These are phyloP conservation scores for Galago senegalensis DNA, from an alignment of 2,797 vertebrate species.

Conservation along the genomic window DNA sequence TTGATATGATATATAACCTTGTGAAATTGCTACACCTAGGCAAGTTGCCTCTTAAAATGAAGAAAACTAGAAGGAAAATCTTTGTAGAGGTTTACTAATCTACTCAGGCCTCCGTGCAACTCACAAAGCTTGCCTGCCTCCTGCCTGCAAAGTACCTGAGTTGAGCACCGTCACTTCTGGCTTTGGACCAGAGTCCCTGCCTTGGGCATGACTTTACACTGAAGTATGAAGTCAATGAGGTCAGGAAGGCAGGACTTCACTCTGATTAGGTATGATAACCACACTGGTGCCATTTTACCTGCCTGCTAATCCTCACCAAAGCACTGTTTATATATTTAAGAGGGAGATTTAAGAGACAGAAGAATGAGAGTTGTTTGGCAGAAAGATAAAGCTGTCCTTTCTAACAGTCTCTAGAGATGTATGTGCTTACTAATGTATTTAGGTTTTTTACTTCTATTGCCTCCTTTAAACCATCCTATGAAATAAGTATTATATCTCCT, in stretches of 20 bases:
- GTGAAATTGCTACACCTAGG: conserved; percentile 83
- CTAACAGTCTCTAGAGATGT: not conserved
- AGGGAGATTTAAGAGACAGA: not conserved
- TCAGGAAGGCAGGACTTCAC: not conserved
- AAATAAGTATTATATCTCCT: not conserved
- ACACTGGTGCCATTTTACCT: not conserved
- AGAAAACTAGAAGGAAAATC: conserved; percentile 76
- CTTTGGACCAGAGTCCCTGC: not conserved
- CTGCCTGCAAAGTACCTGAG: not conserved
- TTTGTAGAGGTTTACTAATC: conserved; percentile 38
- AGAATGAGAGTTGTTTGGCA: not conserved
- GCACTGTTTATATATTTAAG: not conserved
- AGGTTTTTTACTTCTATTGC: not conserved
- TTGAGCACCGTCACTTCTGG: not conserved
- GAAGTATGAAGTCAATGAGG: not conserved
- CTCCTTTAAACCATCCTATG: not conserved
- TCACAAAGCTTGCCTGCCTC: not conserved
- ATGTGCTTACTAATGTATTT: not conserved
- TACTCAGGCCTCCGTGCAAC: not conserved
- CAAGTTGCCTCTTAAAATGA: conserved; percentile 83
- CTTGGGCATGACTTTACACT: not conserved
- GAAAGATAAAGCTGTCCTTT: not conserved
- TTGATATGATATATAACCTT: conserved; percentile 83
- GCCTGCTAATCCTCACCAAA: not conserved
- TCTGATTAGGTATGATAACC: not conserved